Conservation (phyloP, 2,113 vertebrate species). For the Motacilla alba region DNA sequence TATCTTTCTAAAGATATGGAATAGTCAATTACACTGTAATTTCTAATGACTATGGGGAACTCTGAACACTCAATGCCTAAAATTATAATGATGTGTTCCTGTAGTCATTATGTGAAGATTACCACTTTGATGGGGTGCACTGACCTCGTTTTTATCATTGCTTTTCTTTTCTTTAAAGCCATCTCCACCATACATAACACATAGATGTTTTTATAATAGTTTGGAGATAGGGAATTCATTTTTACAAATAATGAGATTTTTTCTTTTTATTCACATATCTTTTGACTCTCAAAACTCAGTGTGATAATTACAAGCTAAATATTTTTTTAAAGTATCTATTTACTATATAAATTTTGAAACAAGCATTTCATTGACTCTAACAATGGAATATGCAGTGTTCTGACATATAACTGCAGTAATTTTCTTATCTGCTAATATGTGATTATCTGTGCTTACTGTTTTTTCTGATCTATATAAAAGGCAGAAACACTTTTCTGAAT, state of each 20-base stretch:
- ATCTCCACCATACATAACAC: neutral
- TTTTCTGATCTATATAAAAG: neutral
- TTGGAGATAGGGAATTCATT: neutral
- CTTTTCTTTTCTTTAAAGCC: neutral
- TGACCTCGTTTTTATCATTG: neutral
- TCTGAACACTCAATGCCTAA: neutral
- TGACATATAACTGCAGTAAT: neutral
- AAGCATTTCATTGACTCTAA: neutral
- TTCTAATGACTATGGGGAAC: constrained; percentile 24
- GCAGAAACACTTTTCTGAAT: neutral
- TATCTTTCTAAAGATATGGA: neutral
- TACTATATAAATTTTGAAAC: neutral
- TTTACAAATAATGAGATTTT: neutral
- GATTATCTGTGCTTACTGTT: neutral
- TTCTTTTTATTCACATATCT: neutral
- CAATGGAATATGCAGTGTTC: neutral
- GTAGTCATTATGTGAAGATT: neutral
- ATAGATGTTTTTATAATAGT: neutral
- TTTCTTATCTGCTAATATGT: neutral
- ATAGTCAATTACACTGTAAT: neutral
- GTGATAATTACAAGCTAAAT: neutral
- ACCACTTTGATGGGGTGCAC: neutral
- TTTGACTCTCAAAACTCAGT: neutral
- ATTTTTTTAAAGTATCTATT: neutral
- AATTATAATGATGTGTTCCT: neutral